Percentiles rank a stretch among this genome's conserved stretches.
These are phyloP conservation scores for Sialis fuliginosa DNA, from an alignment of 2,888 invertebrate species.

Conservation along the genomic window DNA sequence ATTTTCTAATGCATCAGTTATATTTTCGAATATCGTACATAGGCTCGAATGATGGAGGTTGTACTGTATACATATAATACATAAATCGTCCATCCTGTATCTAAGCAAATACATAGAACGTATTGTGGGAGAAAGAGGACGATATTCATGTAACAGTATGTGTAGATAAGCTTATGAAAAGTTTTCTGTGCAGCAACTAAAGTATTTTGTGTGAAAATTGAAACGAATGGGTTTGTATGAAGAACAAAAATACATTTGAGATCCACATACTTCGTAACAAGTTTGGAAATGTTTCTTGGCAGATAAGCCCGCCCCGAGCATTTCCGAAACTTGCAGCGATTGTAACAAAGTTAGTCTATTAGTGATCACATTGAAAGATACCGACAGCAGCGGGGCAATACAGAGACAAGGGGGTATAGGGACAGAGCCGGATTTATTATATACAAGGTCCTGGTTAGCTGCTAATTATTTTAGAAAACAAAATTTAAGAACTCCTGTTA, in stretches of 20 bases:
- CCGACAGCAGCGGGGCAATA: slow-evolving; percentile 6
- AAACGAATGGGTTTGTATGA: slow-evolving; percentile 5
- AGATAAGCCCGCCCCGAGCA: slow-evolving; percentile 8
- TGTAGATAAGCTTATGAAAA: too few species aligned
- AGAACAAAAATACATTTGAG: slow-evolving; percentile 5
- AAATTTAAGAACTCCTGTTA: too few species aligned
- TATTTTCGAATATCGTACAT: too few species aligned
- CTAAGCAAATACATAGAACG: slow-evolving; percentile 11
- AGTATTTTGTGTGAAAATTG: slow-evolving; percentile 3
- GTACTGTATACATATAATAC: too few species aligned
- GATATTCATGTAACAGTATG: slow-evolving; percentile 7
- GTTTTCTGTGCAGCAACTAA: background rate
- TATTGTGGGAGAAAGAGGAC: slow-evolving; percentile 12
- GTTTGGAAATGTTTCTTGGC: slow-evolving; percentile 1
- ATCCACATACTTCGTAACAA: background rate
- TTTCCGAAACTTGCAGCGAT: slow-evolving; percentile 11
- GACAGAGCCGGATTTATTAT: too few species aligned
- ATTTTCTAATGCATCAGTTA: too few species aligned
- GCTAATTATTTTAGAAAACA: too few species aligned
- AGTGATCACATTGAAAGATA: slow-evolving; percentile 18
- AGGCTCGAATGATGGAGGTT: too few species aligned
- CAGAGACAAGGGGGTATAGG: slow-evolving; percentile 8
- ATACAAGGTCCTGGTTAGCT: too few species aligned
- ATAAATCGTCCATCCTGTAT: background rate
- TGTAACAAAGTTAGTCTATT: slow-evolving; percentile 18